Percentiles rank a stretch among this genome's conserved stretches.
Evolutionary conservation across 2,797 vertebrate genomes (phyloP).

Genomic region (Novumbra hubbsi): DNA sequence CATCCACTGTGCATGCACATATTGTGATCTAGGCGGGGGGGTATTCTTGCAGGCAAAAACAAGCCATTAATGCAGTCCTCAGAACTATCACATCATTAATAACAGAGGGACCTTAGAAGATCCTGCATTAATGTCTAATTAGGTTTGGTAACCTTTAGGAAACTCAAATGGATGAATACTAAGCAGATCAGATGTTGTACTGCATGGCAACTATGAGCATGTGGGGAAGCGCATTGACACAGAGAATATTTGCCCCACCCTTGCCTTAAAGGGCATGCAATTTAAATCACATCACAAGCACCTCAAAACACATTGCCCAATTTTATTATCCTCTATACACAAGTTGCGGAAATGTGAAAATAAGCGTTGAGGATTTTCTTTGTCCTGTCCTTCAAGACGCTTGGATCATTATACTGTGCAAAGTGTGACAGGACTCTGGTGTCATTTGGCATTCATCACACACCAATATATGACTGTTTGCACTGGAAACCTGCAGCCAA

Average conservation of each 20-base stretch:
- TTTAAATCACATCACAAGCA: slow-evolving; percentile 65
- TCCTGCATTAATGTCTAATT: slow-evolving; percentile 81
- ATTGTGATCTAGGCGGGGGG: slow-evolving; percentile 58
- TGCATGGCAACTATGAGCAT: slow-evolving; percentile 75
- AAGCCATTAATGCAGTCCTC: slow-evolving; percentile 70
- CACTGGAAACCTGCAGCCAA: not conserved
- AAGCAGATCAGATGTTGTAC: slow-evolving; percentile 68
- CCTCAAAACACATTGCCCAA: slow-evolving; percentile 61
- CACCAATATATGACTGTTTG: not conserved
- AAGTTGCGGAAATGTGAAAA: slow-evolving; percentile 38
- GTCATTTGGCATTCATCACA: slow-evolving; percentile 47
- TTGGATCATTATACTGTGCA: slow-evolving; percentile 49
- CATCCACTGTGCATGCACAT: slow-evolving; percentile 64
- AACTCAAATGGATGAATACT: slow-evolving; percentile 75
- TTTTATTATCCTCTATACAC: slow-evolving; percentile 47
- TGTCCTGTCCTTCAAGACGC: slow-evolving; percentile 53
- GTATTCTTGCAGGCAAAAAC: slow-evolving; percentile 52
- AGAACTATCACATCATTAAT: slow-evolving; percentile 78
- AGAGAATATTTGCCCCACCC: slow-evolving; percentile 64
- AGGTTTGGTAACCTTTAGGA: slow-evolving; percentile 80
- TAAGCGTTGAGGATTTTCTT: slow-evolving; percentile 11
- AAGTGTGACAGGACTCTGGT: slow-evolving; percentile 39
- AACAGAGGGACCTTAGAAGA: slow-evolving; percentile 78
- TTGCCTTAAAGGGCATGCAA: slow-evolving; percentile 65
- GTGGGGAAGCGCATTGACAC: slow-evolving; percentile 65